Conservation (phyloP, 2,113 vertebrate species). For the Corythaixoides concolor region DNA sequence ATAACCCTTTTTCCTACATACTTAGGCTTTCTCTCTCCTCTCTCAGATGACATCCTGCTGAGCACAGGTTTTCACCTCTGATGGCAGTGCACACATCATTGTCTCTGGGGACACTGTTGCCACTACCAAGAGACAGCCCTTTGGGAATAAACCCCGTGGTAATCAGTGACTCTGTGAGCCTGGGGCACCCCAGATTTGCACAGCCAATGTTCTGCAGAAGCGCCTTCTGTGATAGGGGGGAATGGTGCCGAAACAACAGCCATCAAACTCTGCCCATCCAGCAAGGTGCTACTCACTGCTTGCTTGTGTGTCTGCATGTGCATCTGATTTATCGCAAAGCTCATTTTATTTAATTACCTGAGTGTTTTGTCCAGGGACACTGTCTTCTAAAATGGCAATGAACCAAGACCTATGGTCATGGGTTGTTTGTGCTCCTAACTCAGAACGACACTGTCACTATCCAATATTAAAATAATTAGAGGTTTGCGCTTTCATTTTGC, state of each 20-base stretch:
- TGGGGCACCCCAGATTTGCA: neutral
- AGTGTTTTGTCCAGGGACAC: neutral
- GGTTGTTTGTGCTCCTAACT: conserved; percentile 36
- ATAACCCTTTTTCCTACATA: neutral
- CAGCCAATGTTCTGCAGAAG: neutral
- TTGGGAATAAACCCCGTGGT: neutral
- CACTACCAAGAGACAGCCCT: neutral
- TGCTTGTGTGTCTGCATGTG: neutral
- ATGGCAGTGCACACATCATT: neutral
- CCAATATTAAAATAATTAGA: conserved; percentile 66
- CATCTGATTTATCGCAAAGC: neutral
- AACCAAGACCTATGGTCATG: conserved; percentile 40
- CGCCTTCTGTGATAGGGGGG: neutral
- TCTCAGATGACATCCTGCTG: neutral
- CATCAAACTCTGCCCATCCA: neutral
- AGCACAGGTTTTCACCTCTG: neutral
- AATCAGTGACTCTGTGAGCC: neutral
- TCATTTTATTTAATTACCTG: conserved; percentile 6
- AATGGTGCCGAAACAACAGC: neutral
- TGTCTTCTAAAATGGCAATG: conserved; percentile 16
- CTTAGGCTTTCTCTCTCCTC: neutral
- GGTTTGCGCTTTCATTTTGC: conserved; percentile 45
- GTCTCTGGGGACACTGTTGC: neutral
- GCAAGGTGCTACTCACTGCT: neutral
- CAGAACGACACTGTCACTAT: neutral